These are phyloP conservation scores for Noctua comes DNA, from an alignment of 2,888 invertebrate species.

Conservation along the genomic window DNA sequence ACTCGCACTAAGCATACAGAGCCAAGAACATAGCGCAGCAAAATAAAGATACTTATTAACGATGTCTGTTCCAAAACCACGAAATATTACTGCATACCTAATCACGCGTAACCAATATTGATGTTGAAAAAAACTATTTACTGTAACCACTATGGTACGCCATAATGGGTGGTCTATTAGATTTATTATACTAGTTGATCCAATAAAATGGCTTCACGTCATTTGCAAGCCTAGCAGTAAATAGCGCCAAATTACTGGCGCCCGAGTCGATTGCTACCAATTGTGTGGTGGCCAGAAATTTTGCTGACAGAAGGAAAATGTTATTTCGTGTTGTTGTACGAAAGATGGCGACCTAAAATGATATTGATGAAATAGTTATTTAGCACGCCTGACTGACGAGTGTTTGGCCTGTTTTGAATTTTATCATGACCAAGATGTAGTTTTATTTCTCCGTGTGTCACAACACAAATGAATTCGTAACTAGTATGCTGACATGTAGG, in stretches of 20 bases:
- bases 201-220: slow-evolving; percentile 56
- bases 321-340: slow-evolving; percentile 1
- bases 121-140: slow-evolving; percentile 19
- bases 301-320: slow-evolving; percentile 30
- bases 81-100: neutral
- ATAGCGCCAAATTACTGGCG: slow-evolving; percentile 67
- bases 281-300: slow-evolving; percentile 60
- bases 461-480: neutral
- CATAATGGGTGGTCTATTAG: slow-evolving; percentile 31
- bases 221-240: slow-evolving; percentile 63
- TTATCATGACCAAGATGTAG: neutral
- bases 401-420: neutral
- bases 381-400: too few relatives aligned
- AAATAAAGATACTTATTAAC: neutral
- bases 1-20: too few relatives aligned
- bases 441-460: neutral
- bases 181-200: slow-evolving; percentile 49
- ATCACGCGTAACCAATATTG: neutral
- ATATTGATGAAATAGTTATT: neutral
- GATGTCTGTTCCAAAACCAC: neutral
- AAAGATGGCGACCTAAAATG: neutral
- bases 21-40: neutral
- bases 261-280: slow-evolving; percentile 62
- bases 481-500: neutral
- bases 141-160: neutral